Conservation (phyloP, 2,888 invertebrate genomes). For the Agonum fuliginosum region DNA sequence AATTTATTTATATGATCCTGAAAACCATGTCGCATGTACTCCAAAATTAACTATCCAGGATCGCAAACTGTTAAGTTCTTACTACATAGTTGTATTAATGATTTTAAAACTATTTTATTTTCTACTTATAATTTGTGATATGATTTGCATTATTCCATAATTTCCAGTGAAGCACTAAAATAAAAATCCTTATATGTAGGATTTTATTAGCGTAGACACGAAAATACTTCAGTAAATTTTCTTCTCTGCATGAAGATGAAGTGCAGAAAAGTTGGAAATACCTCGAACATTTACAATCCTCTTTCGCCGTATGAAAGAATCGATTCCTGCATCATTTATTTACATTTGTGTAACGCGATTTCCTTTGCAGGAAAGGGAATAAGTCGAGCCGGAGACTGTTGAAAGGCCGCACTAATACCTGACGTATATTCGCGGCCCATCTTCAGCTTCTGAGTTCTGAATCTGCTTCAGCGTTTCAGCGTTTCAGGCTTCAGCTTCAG, state of each 20-base stretch:
- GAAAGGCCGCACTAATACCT: conserved; percentile 35
- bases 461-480: background rate
- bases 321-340: conserved; percentile 45
- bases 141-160: too few species aligned
- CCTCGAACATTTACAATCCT: background rate
- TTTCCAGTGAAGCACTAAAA: too few species aligned
- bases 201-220: background rate
- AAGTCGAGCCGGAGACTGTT: background rate
- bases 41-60: too few species aligned
- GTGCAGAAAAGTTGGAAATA: background rate
- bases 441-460: conserved; percentile 28
- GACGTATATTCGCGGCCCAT: conserved; percentile 12
- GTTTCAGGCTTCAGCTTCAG: background rate
- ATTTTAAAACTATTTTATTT: too few species aligned
- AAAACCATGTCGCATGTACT: too few species aligned
- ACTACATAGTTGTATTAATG: too few species aligned
- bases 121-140: too few species aligned
- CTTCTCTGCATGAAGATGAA: background rate
- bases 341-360: conserved; percentile 51
- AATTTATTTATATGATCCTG: too few species aligned
- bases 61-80: too few species aligned
- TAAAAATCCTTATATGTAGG: too few species aligned
- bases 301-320: conserved; percentile 21
- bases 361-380: conserved; percentile 21
- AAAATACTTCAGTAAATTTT: background rate